Percentiles rank a stretch among this genome's conserved stretches.
These are phyloP conservation scores for Adrianichthys oophorus DNA, from an alignment of 2,797 vertebrate genomes.

Conservation along the genomic window DNA sequence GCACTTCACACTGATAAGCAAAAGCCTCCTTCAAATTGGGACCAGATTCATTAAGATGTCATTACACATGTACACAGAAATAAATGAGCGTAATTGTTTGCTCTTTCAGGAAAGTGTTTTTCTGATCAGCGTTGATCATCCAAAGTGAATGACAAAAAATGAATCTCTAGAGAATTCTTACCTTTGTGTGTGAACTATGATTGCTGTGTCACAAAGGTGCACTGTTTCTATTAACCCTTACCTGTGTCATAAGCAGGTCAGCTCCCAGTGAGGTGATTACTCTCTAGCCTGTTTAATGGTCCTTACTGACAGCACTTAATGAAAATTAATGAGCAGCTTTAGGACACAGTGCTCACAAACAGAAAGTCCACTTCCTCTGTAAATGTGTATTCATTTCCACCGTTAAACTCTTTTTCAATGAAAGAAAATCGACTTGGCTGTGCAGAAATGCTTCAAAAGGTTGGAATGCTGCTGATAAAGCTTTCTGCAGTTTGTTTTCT, in stretches of 20 bases:
- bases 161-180: constrained; percentile 33
- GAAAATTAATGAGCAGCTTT: constrained; percentile 65
- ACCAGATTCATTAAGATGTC: constrained; percentile 25
- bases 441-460: too few relatives aligned
- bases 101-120: constrained; percentile 23
- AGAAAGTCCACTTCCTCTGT: constrained; percentile 42
- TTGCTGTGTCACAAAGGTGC: constrained; percentile 63
- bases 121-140: constrained; percentile 13
- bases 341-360: constrained; percentile 38
- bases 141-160: constrained; percentile 30
- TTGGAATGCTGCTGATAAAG: constrained; percentile 12
- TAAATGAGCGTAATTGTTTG: constrained; percentile 36
- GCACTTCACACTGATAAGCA: constrained; percentile 14
- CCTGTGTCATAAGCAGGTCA: constrained; percentile 62
- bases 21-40: constrained; percentile 6
- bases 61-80: constrained; percentile 27
- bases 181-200: constrained; percentile 9
- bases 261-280: constrained; percentile 69
- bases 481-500: constrained; percentile 21
- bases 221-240: constrained; percentile 75
- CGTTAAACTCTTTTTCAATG: constrained; percentile 29
- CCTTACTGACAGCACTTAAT: constrained; percentile 75
- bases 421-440: constrained; percentile 8
- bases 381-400: constrained; percentile 44
- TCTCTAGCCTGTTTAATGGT: constrained; percentile 74